phyloP scores from a whole-genome alignment of 23 tunicate species.

The Trididemnum clinides region DNA sequence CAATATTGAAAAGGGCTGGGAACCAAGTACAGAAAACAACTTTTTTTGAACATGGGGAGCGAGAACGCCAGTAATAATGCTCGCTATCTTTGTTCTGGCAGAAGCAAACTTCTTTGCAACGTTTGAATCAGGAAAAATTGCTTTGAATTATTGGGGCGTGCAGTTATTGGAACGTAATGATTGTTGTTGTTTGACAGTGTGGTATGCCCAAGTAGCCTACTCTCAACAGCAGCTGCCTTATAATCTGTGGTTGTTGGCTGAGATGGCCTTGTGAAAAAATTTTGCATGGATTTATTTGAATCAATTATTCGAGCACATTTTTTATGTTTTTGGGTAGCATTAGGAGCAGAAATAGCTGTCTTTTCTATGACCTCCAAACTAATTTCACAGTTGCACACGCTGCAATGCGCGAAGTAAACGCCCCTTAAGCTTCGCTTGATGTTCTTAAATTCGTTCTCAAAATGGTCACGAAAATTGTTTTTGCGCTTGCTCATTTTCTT shows the following conservation, averaged over 20 bases:
- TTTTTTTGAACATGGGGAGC: constrained; percentile 46
- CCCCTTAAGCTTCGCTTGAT: not conserved
- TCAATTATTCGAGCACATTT: constrained; percentile 2
- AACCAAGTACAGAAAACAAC: constrained; percentile 32
- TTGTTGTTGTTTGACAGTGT: constrained; percentile 51
- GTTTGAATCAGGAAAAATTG: constrained; percentile 33
- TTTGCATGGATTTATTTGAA: constrained; percentile 18
- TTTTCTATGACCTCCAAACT: constrained; percentile 1
- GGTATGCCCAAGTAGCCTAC: constrained; percentile 46
- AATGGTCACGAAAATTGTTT: not conserved
- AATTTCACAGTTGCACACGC: not conserved
- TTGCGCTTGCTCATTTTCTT: constrained; percentile 12
- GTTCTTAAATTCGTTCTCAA: not conserved
- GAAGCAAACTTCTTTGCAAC: constrained; percentile 45
- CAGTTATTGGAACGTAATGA: constrained; percentile 53
- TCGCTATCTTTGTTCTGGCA: constrained; percentile 32
- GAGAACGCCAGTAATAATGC: constrained; percentile 55
- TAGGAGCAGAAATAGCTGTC: not conserved
- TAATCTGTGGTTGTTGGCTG: constrained; percentile 27
- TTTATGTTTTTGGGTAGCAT: constrained; percentile 13
- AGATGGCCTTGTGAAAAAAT: constrained; percentile 13
- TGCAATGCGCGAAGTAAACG: not conserved
- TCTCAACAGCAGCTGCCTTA: constrained; percentile 53
- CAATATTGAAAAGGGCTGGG: too few relatives aligned
- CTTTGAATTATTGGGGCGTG: constrained; percentile 49